Percentiles rank a stretch among this genome's conserved stretches.
phyloP scores from a whole-genome alignment of 2,113 vertebrate species.

The Podarcis cretensis region DNA sequence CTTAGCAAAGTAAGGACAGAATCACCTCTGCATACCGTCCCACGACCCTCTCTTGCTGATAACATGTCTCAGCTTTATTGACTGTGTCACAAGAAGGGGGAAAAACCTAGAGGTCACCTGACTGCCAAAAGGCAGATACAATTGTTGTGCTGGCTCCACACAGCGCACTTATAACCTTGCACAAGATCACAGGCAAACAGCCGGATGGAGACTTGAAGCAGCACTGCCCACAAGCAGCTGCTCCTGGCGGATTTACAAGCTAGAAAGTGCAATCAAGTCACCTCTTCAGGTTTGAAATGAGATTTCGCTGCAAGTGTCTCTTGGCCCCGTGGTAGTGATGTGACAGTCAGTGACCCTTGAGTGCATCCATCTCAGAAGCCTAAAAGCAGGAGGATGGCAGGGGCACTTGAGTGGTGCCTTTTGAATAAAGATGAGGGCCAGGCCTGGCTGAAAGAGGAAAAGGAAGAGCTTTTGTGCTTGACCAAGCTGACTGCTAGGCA shows the following conservation, averaged over 20 bases:
- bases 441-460: not conserved
- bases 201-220: not conserved
- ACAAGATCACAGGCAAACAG: constrained; percentile 28
- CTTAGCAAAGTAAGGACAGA: constrained; percentile 50
- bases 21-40: constrained; percentile 22
- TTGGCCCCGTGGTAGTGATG: not conserved
- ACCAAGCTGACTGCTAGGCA: not conserved
- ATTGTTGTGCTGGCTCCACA: constrained; percentile 15
- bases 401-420: not conserved
- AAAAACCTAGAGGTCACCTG: not conserved
- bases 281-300: not conserved
- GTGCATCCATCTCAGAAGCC: not conserved
- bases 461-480: not conserved
- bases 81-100: not conserved
- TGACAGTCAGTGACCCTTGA: not conserved
- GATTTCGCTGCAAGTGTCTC: not conserved
- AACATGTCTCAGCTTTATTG: constrained; percentile 38
- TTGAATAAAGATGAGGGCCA: not conserved
- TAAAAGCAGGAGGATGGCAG: not conserved
- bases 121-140: constrained; percentile 6
- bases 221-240: not conserved
- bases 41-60: constrained; percentile 12
- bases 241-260: not conserved
- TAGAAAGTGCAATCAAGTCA: not conserved
- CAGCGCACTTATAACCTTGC: constrained; percentile 5